Evolutionary conservation across 1,140 invertebrate genomes (phyloP), one percentile per base, ranked within the genome.

Genomic region (Intoshia linei): DNA sequence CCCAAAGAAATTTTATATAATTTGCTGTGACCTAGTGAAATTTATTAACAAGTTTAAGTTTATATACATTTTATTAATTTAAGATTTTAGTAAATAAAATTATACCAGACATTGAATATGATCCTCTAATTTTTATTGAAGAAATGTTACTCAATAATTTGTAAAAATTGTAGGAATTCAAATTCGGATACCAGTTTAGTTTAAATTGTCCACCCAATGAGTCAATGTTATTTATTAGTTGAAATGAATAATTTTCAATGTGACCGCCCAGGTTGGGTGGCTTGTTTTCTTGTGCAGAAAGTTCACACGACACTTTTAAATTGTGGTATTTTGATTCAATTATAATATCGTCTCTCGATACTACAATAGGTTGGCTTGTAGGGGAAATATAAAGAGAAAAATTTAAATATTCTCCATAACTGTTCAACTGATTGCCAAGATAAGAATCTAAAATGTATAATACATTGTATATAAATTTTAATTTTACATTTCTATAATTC

Each of bases 91-190:
- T 11, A 29, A 42, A 18, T 4, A 24, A 11, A 30, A 38, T 24
- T 38, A 31, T 49, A 68, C 69, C 63, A 63, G 64, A 64, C 45
- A 68, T 64, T 3, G 70, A 70, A 49, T 84, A 93, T 0, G 76
- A 84, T 23, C 70, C 81, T 24, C 77, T 65, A 38, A 95, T 81
- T 60, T 77, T 83, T 32, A 95, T 73, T 0, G 77, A 68, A 1
- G 79, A 90, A 18, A 95, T 48, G 55, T 93, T 87, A 5, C 77
- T 69, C 1, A 95, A 59, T 25, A 93, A 67, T 0, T 72, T 73
- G 50, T 90, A 75, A 48, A 87, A 92, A 23, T 76, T 73, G 31
- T 71, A 62, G 0, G 79, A 65, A 4, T 69, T 68, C 1, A 90
- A 60, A 15, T 71, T 65, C 0, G 70, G 65, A 51, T 84, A 68